phyloP scores from a whole-genome alignment of 2,888 invertebrate species.

The Hyalella azteca region DNA sequence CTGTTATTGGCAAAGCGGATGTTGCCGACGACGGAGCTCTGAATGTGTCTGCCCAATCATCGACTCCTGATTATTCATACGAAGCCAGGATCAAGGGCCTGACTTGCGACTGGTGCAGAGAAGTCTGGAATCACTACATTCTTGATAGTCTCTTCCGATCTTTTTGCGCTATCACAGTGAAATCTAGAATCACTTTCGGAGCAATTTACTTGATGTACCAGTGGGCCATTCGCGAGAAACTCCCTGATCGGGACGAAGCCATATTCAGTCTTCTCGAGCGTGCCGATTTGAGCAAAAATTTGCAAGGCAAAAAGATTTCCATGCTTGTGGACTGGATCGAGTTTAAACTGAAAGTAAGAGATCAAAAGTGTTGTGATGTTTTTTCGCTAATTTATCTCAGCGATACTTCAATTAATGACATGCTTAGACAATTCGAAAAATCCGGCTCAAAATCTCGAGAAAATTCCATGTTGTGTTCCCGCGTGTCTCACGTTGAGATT shows the following conservation, averaged over 20 bases:
- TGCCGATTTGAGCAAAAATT: constrained; percentile 1
- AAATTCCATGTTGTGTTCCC: too few relatives aligned
- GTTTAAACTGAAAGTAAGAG: background rate
- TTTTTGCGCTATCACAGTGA: background rate
- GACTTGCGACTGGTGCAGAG: background rate
- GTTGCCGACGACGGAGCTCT: background rate
- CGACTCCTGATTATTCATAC: background rate
- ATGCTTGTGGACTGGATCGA: background rate
- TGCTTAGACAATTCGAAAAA: background rate
- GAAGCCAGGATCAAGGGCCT: background rate
- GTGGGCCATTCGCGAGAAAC: background rate
- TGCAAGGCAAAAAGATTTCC: constrained; percentile 1
- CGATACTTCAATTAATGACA: background rate
- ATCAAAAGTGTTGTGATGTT: constrained; percentile 7
- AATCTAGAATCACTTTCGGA: constrained; percentile 6
- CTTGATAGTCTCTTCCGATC: constrained; percentile 6
- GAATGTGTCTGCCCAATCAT: background rate
- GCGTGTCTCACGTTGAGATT: too few relatives aligned
- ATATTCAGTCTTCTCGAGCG: background rate
- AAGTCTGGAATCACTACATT: constrained; percentile 7
- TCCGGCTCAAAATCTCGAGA: too few relatives aligned
- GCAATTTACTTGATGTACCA: constrained; percentile 17
- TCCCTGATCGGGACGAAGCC: background rate
- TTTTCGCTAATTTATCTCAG: background rate
- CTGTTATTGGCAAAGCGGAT: constrained; percentile 1